Base-by-base conservation (phyloP, 2,888 invertebrate species). In the Lithophane ornitopus region DNA sequence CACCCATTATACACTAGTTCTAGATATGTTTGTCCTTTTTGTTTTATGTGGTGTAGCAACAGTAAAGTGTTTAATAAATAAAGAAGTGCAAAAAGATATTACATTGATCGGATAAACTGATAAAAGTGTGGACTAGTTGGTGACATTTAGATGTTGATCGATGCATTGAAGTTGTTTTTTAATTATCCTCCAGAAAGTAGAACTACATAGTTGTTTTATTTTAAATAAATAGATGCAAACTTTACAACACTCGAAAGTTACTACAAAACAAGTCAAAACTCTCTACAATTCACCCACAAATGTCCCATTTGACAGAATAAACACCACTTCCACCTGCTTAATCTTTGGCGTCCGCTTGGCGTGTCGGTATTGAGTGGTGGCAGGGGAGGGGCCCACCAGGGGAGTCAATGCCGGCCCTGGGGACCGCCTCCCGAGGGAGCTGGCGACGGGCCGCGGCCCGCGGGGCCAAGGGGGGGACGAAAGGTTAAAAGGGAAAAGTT, bases 401-500 rank as follows among this genome's bases (percentile, higher is more conserved):
- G 95, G 95, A 94, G 94, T 94, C 94, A 89, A 91, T 93, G 90
- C 93, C 94, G 94, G 94, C 96, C 95, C 97, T 80, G 93, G 96
- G 96, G 97, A 96, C 96, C 96, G 96, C 96, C 97, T 96, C 96
- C 96, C 96, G 92, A 92, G 95, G 95, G 96, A 95, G 87, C 83
- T 76, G 81, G 78, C 82, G 88, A 86, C 89, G 87, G 86, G 87
- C 90, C 89, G 86, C 87, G 89, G 82, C 82, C 86, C 82, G 89
- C 89, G 84, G 88, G 88, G 85, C 83, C 81, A 82, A 81, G 87
- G 88, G 91, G 93, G 90, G 92, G 93, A 91, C 93, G 94, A 95
- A 96, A 96, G 96, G 96, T 96, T 96, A 96, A 96, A 96, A 96
- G 96, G 96, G 95, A 96, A 96, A 96, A 96, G 96, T 96, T 96